These are phyloP conservation scores for Xenentodon cancila DNA, from an alignment of 2,797 vertebrate genomes.

Conservation along the genomic window DNA sequence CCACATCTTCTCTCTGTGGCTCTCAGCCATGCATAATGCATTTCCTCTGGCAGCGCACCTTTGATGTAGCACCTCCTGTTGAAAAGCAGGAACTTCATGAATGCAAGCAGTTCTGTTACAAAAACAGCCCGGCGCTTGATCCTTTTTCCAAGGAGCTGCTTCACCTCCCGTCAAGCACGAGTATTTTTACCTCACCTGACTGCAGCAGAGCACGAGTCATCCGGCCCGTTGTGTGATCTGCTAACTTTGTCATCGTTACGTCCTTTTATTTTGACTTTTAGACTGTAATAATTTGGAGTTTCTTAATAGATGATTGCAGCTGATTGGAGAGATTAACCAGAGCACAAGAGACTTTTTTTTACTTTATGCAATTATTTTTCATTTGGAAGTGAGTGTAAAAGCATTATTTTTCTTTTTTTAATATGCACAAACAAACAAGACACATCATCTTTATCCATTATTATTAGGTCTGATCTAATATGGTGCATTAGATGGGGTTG, in stretches of 20 bases:
- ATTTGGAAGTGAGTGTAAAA: neutral
- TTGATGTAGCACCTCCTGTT: conserved; percentile 62
- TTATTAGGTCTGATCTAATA: neutral
- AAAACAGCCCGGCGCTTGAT: conserved; percentile 45
- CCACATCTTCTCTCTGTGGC: conserved; percentile 44
- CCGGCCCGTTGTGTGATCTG: neutral
- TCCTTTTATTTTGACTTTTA: conserved; percentile 22
- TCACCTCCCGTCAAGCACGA: conserved; percentile 36
- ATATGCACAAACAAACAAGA: too few species aligned
- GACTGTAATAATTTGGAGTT: neutral
- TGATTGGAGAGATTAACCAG: conserved; percentile 12
- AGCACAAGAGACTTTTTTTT: conserved; percentile 11
- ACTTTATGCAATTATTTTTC: neutral
- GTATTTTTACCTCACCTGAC: conserved; percentile 22
- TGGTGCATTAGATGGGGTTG: too few species aligned
- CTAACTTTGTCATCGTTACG: conserved; percentile 15
- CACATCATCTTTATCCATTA: too few species aligned
- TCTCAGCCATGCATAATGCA: conserved; percentile 63
- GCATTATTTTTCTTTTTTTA: too few species aligned
- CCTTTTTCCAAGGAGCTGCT: conserved; percentile 43
- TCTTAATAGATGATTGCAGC: neutral
- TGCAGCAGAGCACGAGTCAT: conserved; percentile 31
- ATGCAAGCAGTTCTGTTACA: conserved; percentile 39
- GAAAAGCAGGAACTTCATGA: conserved; percentile 49
- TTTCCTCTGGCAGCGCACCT: conserved; percentile 50